These are phyloP conservation scores for Belonocnema kinseyi DNA, from an alignment of 1,140 invertebrate genomes.

Conservation along the genomic window DNA sequence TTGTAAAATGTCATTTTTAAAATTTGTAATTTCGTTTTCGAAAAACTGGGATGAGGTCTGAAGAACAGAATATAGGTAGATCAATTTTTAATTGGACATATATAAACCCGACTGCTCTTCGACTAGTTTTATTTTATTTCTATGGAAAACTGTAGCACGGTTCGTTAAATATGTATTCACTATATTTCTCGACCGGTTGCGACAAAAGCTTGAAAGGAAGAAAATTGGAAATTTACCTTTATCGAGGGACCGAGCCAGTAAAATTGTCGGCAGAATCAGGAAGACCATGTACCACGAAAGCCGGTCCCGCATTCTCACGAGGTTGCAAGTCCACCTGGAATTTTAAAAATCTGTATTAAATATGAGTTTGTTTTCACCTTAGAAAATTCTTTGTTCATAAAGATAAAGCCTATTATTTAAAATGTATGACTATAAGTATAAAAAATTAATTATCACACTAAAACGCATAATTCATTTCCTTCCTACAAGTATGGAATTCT, in stretches of 20 bases:
- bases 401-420: not conserved
- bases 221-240: conserved; percentile 63
- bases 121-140: conserved; percentile 3
- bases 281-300: conserved; percentile 76
- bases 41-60: too few species aligned
- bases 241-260: conserved; percentile 74
- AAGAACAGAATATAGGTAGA: not conserved
- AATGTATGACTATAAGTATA: too few species aligned
- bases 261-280: conserved; percentile 72
- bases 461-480: too few species aligned
- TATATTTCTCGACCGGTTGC: not conserved
- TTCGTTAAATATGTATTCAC: conserved; percentile 27
- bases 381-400: not conserved
- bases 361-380: not conserved
- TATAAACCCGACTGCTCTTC: conserved; percentile 13
- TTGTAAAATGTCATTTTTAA: too few species aligned
- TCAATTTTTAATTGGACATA: not conserved
- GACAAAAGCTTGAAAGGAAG: conserved; percentile 13
- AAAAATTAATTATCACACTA: too few species aligned
- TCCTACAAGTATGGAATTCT: too few species aligned
- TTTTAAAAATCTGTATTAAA: conserved; percentile 31
- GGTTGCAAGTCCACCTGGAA: conserved; percentile 63
- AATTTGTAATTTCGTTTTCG: too few species aligned
- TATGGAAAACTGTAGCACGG: not conserved
- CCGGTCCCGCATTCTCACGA: conserved; percentile 73